phyloP scores from a whole-genome alignment of 2,113 vertebrate genomes.

The Columba janthina region DNA sequence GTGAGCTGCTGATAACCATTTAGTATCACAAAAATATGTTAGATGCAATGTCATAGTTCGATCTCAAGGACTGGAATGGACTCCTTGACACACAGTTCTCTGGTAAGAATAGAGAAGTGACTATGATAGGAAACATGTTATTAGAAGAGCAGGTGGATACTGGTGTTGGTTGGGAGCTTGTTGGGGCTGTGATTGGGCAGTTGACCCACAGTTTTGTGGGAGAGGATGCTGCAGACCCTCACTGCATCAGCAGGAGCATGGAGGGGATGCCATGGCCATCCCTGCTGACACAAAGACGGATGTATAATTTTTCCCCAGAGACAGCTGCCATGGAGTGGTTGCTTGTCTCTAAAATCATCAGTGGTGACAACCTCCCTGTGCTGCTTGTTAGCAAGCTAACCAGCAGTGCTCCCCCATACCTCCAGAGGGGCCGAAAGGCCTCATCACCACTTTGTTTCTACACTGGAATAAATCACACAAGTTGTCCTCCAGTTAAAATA shows the following conservation, averaged over 20 bases:
- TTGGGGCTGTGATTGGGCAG: neutral
- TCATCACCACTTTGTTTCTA: neutral
- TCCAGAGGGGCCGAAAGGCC: neutral
- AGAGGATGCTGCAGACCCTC: neutral
- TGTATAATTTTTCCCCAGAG: neutral
- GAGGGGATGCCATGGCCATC: neutral
- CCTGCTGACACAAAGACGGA: neutral
- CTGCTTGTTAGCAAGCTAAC: neutral
- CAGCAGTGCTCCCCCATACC: neutral
- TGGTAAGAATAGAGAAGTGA: neutral
- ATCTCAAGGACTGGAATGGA: neutral
- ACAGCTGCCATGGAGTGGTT: neutral
- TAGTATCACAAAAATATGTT: neutral
- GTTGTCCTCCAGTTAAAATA: neutral
- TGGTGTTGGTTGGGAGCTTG: neutral
- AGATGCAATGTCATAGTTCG: neutral
- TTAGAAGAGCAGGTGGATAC: neutral
- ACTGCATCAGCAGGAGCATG: neutral
- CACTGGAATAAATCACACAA: neutral
- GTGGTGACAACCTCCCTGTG: accelerated
- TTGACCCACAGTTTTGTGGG: accelerated
- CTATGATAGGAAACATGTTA: neutral
- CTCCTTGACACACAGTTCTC: neutral
- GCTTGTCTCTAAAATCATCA: accelerated
- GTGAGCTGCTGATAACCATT: neutral